Percentiles rank a stretch among this genome's conserved stretches.
phyloP scores from a whole-genome alignment of 2,113 vertebrate genomes.

The Prochilodus magdalenae region DNA sequence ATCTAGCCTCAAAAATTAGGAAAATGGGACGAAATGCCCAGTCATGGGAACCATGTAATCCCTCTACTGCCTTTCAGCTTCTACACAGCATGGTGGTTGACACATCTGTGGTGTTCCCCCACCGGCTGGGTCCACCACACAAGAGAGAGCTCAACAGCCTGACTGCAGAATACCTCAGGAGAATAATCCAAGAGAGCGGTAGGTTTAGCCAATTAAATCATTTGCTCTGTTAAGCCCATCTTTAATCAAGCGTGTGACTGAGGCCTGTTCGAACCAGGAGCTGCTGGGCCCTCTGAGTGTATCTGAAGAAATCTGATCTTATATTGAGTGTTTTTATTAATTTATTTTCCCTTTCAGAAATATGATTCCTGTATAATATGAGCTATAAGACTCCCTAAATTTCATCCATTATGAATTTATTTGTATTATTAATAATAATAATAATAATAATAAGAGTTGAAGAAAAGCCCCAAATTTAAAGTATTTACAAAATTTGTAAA shows the following conservation, averaged over 20 bases:
- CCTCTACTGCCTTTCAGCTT: slow-evolving; percentile 66
- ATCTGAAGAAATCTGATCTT: not conserved
- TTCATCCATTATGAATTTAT: no score
- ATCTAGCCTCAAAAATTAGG: not conserved
- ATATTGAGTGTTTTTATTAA: no score
- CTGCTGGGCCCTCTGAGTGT: not conserved
- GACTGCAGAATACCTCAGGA: slow-evolving; percentile 78
- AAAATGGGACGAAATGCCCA: not conserved
- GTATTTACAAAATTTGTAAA: no score
- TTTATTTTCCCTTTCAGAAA: no score
- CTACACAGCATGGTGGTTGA: slow-evolving; percentile 80
- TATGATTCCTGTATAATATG: no score
- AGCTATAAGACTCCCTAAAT: no score
- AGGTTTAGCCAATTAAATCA: slow-evolving; percentile 63
- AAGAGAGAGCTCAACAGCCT: slow-evolving; percentile 77
- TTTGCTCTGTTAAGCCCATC: slow-evolving; percentile 32
- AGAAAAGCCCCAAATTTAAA: no score
- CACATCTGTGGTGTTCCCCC: slow-evolving; percentile 80
- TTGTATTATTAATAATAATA: no score
- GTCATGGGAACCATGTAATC: not conserved
- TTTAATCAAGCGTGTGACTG: slow-evolving; percentile 15
- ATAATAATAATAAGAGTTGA: no score
- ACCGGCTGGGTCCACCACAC: slow-evolving; percentile 78
- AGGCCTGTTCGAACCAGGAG: not conserved
- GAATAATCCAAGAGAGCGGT: slow-evolving; percentile 82